These are phyloP conservation scores for Automeris io DNA, from an alignment of 2,888 invertebrate species.

Conservation along the genomic window DNA sequence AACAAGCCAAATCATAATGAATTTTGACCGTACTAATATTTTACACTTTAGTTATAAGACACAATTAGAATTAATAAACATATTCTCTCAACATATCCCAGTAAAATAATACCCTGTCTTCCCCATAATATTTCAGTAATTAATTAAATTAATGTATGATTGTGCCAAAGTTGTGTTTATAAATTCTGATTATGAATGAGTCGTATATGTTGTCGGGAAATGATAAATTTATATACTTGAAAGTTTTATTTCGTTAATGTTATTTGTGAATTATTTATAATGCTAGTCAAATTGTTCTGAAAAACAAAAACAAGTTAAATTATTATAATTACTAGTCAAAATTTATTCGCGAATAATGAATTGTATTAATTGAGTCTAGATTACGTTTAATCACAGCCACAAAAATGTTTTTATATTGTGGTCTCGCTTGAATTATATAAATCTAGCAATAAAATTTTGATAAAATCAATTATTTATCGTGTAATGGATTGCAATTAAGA, in stretches of 20 bases:
- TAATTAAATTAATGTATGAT: constrained; percentile 43
- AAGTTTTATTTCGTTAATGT: constrained; percentile 36
- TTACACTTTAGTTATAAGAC: constrained; percentile 67
- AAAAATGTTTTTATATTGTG: constrained; percentile 50
- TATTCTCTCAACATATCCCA: constrained; percentile 62
- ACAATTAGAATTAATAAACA: constrained; percentile 39
- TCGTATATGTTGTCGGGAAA: constrained; percentile 34
- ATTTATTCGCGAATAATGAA: constrained; percentile 51
- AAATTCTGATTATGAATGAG: constrained; percentile 30
- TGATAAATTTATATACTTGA: constrained; percentile 30
- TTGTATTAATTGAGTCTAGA: constrained; percentile 32
- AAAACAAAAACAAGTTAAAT: constrained; percentile 45
- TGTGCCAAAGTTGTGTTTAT: constrained; percentile 70
- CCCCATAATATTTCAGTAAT: constrained; percentile 68
- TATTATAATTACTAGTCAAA: constrained; percentile 66
- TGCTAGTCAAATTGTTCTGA: constrained; percentile 70
- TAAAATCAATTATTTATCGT: constrained; percentile 76
- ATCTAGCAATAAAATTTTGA: constrained; percentile 69
- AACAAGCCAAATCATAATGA: constrained; percentile 6
- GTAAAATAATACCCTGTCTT: constrained; percentile 61
- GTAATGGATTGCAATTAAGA: constrained; percentile 69
- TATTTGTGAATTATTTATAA: constrained; percentile 37
- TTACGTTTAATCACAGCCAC: constrained; percentile 40
- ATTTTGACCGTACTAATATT: constrained; percentile 33
- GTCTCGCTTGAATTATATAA: constrained; percentile 55